phyloP scores from a whole-genome alignment of 2,888 invertebrate species.

The Selenia dentaria region DNA sequence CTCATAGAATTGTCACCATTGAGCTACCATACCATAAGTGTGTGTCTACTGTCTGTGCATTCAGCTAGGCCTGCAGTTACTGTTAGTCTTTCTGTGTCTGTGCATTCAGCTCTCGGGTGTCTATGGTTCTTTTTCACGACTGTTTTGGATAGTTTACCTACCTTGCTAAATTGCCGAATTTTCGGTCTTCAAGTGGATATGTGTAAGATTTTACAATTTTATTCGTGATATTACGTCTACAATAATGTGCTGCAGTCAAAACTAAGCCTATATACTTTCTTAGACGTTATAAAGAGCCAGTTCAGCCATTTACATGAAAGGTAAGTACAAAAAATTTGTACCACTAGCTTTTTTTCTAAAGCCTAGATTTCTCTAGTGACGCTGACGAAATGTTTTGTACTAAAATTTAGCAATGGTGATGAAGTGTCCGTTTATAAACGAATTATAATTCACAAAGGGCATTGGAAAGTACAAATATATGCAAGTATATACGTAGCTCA shows the following conservation, averaged over 20 bases:
- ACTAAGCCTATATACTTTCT: slow-evolving; percentile 50
- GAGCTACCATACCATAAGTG: no score
- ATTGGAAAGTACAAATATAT: no score
- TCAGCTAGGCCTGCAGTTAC: no score
- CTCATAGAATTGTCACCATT: no score
- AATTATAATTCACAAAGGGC: no score
- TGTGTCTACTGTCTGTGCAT: no score
- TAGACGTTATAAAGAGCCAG: slow-evolving; percentile 56
- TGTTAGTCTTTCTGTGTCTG: no score
- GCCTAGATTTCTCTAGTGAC: slow-evolving; percentile 47
- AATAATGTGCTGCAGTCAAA: slow-evolving; percentile 66
- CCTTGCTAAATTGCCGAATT: slow-evolving; percentile 80
- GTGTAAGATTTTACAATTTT: slow-evolving; percentile 58
- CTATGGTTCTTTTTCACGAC: slow-evolving; percentile 83
- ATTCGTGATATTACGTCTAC: slow-evolving; percentile 51
- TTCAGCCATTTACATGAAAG: slow-evolving; percentile 84
- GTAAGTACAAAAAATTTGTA: slow-evolving; percentile 82
- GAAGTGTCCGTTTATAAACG: no score
- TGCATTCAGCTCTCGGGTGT: no score
- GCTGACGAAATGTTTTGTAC: slow-evolving; percentile 28
- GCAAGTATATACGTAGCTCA: no score
- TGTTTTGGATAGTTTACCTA: slow-evolving; percentile 83
- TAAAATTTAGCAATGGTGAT: no score
- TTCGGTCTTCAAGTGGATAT: slow-evolving; percentile 67
- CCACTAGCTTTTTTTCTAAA: slow-evolving; percentile 66